phyloP scores from a whole-genome alignment of 2,113 vertebrate species.

The Seriola rivoliana region DNA sequence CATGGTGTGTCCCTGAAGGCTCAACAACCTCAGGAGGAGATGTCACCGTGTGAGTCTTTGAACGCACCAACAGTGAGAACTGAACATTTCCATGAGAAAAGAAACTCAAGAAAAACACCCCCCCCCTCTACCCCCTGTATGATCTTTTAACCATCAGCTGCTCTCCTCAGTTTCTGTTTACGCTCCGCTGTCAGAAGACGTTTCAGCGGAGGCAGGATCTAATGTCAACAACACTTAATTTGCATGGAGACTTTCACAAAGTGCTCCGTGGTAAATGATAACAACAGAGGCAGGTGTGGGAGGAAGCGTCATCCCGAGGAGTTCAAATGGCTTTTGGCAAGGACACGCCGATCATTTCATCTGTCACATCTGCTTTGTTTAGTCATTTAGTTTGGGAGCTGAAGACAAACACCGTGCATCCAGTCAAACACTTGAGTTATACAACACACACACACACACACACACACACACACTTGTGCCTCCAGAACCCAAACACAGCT shows the following conservation, averaged over 20 bases:
- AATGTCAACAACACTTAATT: slow-evolving; percentile 14
- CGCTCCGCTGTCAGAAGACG: background rate
- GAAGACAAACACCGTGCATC: slow-evolving; percentile 13
- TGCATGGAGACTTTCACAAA: slow-evolving; percentile 36
- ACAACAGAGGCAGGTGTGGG: slow-evolving; percentile 41
- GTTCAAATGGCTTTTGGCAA: slow-evolving; percentile 18
- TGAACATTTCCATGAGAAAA: no score
- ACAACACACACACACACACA: background rate
- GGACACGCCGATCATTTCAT: slow-evolving; percentile 31
- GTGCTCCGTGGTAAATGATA: slow-evolving; percentile 32
- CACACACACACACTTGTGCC: background rate
- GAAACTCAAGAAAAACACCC: no score
- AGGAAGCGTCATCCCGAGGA: slow-evolving; percentile 24
- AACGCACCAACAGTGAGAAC: no score
- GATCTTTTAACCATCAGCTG: background rate
- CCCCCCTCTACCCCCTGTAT: background rate
- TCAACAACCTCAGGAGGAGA: no score
- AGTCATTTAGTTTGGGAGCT: slow-evolving; percentile 12
- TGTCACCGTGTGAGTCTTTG: no score
- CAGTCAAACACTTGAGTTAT: no score
- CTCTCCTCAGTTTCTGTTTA: background rate
- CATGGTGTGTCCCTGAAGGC: no score
- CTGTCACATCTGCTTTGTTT: slow-evolving; percentile 35
- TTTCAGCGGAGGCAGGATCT: background rate
- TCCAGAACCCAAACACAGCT: no score